Conservation (phyloP, 2,888 invertebrate genomes). For the Gibbula magus region DNA sequence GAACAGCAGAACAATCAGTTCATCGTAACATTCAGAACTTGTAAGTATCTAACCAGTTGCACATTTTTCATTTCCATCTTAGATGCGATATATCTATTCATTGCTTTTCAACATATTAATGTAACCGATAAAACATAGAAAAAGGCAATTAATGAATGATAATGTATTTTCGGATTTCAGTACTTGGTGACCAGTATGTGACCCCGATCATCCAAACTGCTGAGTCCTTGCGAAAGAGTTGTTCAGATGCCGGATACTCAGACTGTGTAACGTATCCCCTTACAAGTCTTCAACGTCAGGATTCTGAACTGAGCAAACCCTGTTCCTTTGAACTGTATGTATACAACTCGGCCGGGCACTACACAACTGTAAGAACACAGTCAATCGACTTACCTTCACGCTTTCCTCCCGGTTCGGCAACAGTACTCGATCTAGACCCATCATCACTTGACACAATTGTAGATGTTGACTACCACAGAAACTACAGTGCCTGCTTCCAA, state of each 20-base stretch:
- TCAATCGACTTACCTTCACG: conserved; percentile 38
- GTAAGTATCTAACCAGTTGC: conserved; percentile 27
- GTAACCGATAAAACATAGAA: too few relatives aligned
- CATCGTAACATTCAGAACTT: conserved; percentile 40
- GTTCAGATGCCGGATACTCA: neutral
- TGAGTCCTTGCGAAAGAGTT: neutral
- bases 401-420: conserved; percentile 37
- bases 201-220: conserved; percentile 10
- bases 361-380: conserved; percentile 28
- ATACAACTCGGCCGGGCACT: conserved; percentile 48
- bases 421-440: conserved; percentile 39
- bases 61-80: too few relatives aligned
- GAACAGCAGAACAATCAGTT: conserved; percentile 41
- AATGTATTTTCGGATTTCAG: neutral
- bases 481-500: neutral
- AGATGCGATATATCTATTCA: too few relatives aligned
- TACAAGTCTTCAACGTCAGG: conserved; percentile 11
- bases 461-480: neutral
- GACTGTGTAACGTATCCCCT: neutral
- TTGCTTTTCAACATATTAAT: too few relatives aligned
- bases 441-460: neutral
- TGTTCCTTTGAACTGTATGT: conserved; percentile 35
- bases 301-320: neutral
- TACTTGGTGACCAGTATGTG: neutral
- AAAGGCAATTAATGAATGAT: too few relatives aligned